phyloP scores from a whole-genome alignment of 2,888 invertebrate species.

The Parnassius mnemosyne region DNA sequence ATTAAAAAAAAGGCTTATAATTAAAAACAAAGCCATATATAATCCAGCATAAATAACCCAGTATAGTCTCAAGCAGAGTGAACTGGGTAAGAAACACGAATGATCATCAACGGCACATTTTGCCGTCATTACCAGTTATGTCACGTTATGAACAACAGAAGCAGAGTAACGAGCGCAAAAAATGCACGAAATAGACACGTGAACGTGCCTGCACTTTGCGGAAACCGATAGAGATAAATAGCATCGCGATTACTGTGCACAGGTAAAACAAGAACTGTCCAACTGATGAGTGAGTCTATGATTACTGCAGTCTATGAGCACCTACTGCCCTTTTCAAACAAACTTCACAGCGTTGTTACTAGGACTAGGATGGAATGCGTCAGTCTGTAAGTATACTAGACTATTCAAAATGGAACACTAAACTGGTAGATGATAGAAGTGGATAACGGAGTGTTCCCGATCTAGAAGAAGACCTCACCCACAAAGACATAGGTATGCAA shows the following conservation, averaged over 20 bases:
- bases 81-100: conserved; percentile 4
- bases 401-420: too few species aligned
- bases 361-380: too few species aligned
- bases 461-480: too few species aligned
- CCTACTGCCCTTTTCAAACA: not conserved
- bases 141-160: conserved; percentile 12
- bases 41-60: too few species aligned
- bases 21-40: too few species aligned
- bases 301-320: not conserved
- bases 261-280: conserved; percentile 10
- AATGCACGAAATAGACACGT: conserved; percentile 12
- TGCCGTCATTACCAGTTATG: conserved; percentile 7
- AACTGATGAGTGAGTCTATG: not conserved
- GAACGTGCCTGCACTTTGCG: conserved; percentile 5
- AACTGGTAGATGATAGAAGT: too few species aligned
- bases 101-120: not conserved
- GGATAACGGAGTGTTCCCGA: too few species aligned
- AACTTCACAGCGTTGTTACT: not conserved
- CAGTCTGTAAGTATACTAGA: too few species aligned
- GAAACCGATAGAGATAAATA: conserved; percentile 19
- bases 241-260: conserved; percentile 5
- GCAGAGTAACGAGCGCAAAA: conserved; percentile 12
- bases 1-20: too few species aligned
- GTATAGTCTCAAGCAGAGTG: not conserved
- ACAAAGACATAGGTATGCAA: too few species aligned